Base-by-base conservation (phyloP, 2,797 vertebrate genomes). In the Miichthys miiuy region DNA sequence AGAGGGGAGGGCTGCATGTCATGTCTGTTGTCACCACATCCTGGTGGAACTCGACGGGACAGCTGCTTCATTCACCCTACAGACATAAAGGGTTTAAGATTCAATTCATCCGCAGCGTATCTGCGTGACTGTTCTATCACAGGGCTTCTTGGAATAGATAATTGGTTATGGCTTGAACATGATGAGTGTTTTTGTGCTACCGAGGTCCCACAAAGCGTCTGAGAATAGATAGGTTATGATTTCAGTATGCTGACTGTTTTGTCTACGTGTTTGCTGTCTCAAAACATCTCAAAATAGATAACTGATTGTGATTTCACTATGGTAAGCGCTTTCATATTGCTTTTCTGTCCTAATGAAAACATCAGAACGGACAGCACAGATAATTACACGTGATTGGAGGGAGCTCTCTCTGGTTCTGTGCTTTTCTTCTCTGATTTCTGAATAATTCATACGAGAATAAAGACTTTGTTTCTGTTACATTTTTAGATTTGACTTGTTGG, bases 271-370 rank as follows among this genome's bases (percentile, higher is more conserved):
- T 80, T 52, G 58, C 76, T 25, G 65, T 60, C 78, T 47, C 51
- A 60, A 66, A 75, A 72, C 80, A 69, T 68, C 83, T 82, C 21
- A 63, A 52, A 84, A 84, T 81, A 81, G 75, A 81, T 72, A 54
- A 80, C 10, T 68, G 71, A 74, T 67, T 48, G 34, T 62, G 54
- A 76, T 65, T 68, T 13, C 9, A 6, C 64, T 27, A 50, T 64
- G 75, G 23, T 67, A 75, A 83, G 80, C 65, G 74, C 44, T 44
- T 87, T 77, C 27, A 18, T 65, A 30, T 51, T 42, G 54, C 17
- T 34, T 55, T 9, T 18, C 21, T 0, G 55, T 54, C 5, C 16
- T 27, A 38, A 47, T 67, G 27, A 51, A 56, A 42, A 50, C 55
- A 57, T 25, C 2, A 18, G 50, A 69, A 52, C 20, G 27, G 10